Base-by-base conservation (phyloP, 2,888 invertebrate genomes). In the Apamea monoglypha region DNA sequence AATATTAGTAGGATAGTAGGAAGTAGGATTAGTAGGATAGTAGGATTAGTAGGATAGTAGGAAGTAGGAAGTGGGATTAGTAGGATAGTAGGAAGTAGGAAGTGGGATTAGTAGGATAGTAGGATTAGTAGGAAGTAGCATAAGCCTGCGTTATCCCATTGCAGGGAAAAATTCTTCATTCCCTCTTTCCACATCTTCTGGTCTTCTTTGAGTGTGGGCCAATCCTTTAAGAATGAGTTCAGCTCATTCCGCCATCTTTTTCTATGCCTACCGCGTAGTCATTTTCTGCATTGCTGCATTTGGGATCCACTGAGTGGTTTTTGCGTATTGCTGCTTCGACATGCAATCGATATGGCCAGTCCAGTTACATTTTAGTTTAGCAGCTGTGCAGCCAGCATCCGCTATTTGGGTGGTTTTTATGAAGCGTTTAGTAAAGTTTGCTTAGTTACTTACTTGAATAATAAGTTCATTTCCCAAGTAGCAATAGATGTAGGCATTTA, bases 401-500 rank as follows among this genome's bases (percentile, higher is more conserved):
- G 21, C 36, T 64, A 5, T 36, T 36, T 64, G 18, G 4, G 21
- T 64, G 10, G 63, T 21, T 64, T 61, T 64, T 1, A 53, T n/a
- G 32, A 70, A 56, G 56, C 16, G 18, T 25, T n/a, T 70, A 16
- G 50, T 25, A 0, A 50, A 50, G 18, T 40, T 59, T n/a, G 1
- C 18, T 16, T 36, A 47, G 8, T 40, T n/a, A 91, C 93, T 91
- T 89, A 96, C 96, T 91, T 96, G 92, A 71, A 91, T 87, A 32
- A 96, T 95, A 59, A 96, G 80, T 66, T 96, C 92, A 81, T 96
- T 93, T 21, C 96, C 96, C 74, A 96, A 90, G 77, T 94, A 94
- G 78, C 96, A 95, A 74, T 94, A 96, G 72, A 96, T 93, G 83
- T 94, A 96, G 0, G 96, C 95, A 74, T 96, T 96, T 2, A 95